Conservation (phyloP, 1,140 invertebrate species). For the Holotrichia oblita region DNA sequence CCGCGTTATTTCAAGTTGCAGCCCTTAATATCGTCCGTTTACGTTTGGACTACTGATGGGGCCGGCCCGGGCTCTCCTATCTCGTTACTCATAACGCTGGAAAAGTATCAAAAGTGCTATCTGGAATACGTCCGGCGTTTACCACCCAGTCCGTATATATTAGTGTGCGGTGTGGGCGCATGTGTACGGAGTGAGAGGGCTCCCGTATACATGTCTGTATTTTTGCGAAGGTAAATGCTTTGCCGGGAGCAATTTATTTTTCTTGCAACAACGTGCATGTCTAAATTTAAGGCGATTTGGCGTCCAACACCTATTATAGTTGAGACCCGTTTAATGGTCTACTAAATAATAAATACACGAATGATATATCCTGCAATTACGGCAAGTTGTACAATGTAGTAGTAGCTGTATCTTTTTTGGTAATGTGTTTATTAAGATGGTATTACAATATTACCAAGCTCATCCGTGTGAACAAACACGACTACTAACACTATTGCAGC, state of each 20-base stretch:
- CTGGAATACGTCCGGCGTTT: not conserved
- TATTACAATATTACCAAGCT: too few species aligned
- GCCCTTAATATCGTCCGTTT: constrained; percentile 58
- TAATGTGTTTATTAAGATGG: too few species aligned
- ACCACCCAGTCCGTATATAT: not conserved
- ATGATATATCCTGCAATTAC: too few species aligned
- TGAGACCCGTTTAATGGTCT: too few species aligned
- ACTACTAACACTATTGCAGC: too few species aligned
- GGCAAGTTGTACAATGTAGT: too few species aligned
- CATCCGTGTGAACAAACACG: too few species aligned
- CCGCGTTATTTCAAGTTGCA: constrained; percentile 59
- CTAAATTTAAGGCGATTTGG: constrained; percentile 18
- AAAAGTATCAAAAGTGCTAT: constrained; percentile 30
- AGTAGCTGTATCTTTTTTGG: too few species aligned
- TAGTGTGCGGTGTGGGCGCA: not conserved
- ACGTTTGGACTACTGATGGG: constrained; percentile 57
- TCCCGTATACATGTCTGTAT: too few species aligned
- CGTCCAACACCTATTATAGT: too few species aligned
- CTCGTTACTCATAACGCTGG: constrained; percentile 40
- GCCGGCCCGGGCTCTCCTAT: constrained; percentile 5
- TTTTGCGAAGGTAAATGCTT: not conserved
- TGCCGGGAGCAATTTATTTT: constrained; percentile 11
- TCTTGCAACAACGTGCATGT: constrained; percentile 27
- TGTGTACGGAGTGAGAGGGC: too few species aligned
- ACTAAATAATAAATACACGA: too few species aligned